phyloP scores from a whole-genome alignment of 2,797 vertebrate species.

The Enoplosus armatus region DNA sequence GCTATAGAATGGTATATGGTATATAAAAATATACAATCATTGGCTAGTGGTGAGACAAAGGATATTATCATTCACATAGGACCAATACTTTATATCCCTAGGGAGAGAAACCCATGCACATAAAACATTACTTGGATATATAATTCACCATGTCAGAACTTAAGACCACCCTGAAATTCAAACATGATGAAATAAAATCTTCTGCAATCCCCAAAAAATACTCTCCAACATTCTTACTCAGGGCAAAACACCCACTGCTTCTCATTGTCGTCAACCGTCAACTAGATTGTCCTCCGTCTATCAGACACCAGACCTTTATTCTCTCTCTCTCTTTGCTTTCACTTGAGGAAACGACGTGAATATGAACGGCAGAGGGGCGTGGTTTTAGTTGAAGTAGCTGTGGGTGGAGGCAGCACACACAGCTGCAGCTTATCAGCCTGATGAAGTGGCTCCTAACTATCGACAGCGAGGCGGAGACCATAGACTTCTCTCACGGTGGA shows the following conservation, averaged over 20 bases:
- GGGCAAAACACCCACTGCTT: conserved; percentile 20
- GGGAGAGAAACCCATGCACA: conserved; percentile 73
- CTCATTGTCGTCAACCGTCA: conserved; percentile 36
- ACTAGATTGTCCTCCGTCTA: too few relatives aligned
- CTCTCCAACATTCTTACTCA: conserved; percentile 2
- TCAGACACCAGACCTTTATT: too few relatives aligned
- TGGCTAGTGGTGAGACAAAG: conserved; percentile 81
- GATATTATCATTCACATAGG: conserved; percentile 75
- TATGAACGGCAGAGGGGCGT: conserved; percentile 11
- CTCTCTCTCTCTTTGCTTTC: conserved; percentile 8
- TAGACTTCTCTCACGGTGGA: neutral
- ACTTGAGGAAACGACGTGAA: conserved; percentile 1
- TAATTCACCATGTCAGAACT: conserved; percentile 60
- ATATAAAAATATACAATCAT: conserved; percentile 87
- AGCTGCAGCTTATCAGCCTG: conserved; percentile 33
- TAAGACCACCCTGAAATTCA: conserved; percentile 45
- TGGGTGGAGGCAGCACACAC: conserved; percentile 1
- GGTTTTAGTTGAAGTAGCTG: conserved; percentile 25
- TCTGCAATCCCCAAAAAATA: conserved; percentile 8
- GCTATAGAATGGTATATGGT: conserved; percentile 73
- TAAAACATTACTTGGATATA: conserved; percentile 63
- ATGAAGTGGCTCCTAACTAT: neutral
- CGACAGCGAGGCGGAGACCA: conserved; percentile 1
- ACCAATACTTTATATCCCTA: conserved; percentile 70
- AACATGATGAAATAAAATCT: conserved; percentile 47